These are phyloP conservation scores for Fregetta grallaria DNA, from an alignment of 2,113 vertebrate genomes.

Conservation along the genomic window DNA sequence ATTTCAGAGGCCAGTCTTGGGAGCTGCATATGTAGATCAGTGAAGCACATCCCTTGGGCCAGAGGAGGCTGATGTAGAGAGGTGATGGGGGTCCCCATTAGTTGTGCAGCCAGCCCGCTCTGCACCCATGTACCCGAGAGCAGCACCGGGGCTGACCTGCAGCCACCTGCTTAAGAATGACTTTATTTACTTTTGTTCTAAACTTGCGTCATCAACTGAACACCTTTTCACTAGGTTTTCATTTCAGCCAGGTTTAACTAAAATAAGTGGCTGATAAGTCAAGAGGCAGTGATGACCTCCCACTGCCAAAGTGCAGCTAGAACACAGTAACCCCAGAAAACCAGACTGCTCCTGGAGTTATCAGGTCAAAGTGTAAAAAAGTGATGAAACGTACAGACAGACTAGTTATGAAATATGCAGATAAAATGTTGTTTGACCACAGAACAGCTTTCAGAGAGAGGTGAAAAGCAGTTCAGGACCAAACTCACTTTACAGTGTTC, in stretches of 20 bases:
- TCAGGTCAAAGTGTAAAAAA: not conserved
- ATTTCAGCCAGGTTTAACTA: not conserved
- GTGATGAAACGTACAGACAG: not conserved
- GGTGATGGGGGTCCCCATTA: not conserved
- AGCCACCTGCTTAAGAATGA: not conserved
- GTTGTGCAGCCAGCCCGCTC: accelerated
- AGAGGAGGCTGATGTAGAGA: not conserved
- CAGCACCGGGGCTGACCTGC: not conserved
- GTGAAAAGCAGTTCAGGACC: not conserved
- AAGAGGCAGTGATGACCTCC: not conserved
- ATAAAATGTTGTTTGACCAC: not conserved
- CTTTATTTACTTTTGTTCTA: not conserved
- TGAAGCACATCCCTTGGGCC: accelerated
- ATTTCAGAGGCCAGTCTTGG: not conserved
- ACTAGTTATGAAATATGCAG: not conserved
- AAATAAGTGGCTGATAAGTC: not conserved
- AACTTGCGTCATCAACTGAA: not conserved
- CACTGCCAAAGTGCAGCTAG: not conserved
- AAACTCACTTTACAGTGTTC: not conserved
- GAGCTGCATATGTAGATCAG: not conserved
- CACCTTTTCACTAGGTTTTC: not conserved
- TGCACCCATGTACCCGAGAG: accelerated
- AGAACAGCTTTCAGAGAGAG: not conserved
- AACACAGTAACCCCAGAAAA: not conserved
- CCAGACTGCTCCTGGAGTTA: conserved; percentile 12